Conservation (phyloP, 1,140 invertebrate species). For the Popillia japonica region DNA sequence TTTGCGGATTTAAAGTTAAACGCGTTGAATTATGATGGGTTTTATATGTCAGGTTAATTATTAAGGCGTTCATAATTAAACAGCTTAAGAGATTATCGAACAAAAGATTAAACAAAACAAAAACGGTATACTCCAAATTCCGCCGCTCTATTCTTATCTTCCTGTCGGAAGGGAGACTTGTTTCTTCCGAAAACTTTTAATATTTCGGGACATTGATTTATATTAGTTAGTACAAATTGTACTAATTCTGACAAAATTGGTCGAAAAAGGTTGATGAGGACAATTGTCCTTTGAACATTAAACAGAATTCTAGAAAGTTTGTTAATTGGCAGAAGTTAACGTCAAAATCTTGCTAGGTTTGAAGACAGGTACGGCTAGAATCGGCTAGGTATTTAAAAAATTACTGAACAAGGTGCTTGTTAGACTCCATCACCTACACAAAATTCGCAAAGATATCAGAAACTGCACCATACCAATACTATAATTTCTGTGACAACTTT, state of each 20-base stretch:
- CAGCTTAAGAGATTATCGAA: conserved; percentile 22
- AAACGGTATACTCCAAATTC: neutral
- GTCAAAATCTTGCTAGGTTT: too few relatives aligned
- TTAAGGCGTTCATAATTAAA: conserved; percentile 23
- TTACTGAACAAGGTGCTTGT: too few relatives aligned
- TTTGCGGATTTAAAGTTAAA: conserved; percentile 35
- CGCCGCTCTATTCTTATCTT: neutral
- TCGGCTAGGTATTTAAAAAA: too few relatives aligned
- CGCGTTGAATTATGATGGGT: conserved; percentile 26
- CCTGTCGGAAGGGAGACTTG: neutral
- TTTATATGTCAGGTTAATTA: conserved; percentile 34
- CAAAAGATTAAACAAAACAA: conserved; percentile 7
- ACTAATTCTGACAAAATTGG: neutral
- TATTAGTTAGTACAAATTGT: neutral
- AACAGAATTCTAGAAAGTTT: too few relatives aligned
- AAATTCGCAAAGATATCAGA: too few relatives aligned
- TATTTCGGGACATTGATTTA: neutral
- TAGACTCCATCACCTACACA: too few relatives aligned
- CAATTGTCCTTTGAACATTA: too few relatives aligned
- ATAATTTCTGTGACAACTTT: too few relatives aligned
- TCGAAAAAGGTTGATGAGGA: too few relatives aligned
- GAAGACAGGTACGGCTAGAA: too few relatives aligned
- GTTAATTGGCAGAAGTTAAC: too few relatives aligned
- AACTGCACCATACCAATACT: too few relatives aligned
- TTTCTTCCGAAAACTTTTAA: neutral